Conservation (phyloP, 1,140 invertebrate genomes). For the Bombus pyrosoma region DNA sequence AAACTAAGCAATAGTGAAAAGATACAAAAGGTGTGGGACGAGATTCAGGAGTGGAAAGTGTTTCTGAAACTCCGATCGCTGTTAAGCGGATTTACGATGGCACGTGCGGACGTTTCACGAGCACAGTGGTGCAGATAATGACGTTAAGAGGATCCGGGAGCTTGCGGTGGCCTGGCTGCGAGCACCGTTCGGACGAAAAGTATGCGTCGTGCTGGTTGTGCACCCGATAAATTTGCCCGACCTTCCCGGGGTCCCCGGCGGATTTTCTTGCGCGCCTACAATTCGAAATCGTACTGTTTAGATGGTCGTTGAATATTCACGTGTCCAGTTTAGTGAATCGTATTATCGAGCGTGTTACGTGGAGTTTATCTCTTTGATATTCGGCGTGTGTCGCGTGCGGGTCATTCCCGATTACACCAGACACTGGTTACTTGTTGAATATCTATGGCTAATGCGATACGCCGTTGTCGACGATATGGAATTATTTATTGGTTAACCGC, state of each 20-base stretch:
- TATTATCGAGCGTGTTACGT: conserved; percentile 7
- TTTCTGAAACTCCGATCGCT: conserved; percentile 56
- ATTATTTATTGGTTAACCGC: conserved; percentile 3
- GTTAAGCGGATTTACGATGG: conserved; percentile 65
- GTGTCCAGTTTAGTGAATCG: neutral
- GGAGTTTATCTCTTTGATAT: conserved; percentile 21
- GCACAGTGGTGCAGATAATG: conserved; percentile 54
- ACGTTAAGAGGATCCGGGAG: conserved; percentile 63
- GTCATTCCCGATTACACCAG: conserved; percentile 1
- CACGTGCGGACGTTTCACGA: conserved; percentile 59
- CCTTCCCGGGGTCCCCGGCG: neutral
- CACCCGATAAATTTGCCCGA: neutral
- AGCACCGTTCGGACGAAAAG: conserved; percentile 17
- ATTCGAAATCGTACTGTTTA: neutral
- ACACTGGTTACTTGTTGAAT: conserved; percentile 20
- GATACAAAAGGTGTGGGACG: neutral
- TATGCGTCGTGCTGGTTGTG: neutral
- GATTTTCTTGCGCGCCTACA: neutral
- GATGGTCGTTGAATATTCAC: conserved; percentile 5
- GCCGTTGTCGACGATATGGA: neutral
- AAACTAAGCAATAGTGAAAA: too few relatives aligned
- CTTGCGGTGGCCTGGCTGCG: conserved; percentile 23
- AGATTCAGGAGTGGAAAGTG: conserved; percentile 39
- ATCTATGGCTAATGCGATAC: neutral
- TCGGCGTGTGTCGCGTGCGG: conserved; percentile 14